Conservation (phyloP, 2,888 invertebrate genomes). For the Eupithecia exiguata region DNA sequence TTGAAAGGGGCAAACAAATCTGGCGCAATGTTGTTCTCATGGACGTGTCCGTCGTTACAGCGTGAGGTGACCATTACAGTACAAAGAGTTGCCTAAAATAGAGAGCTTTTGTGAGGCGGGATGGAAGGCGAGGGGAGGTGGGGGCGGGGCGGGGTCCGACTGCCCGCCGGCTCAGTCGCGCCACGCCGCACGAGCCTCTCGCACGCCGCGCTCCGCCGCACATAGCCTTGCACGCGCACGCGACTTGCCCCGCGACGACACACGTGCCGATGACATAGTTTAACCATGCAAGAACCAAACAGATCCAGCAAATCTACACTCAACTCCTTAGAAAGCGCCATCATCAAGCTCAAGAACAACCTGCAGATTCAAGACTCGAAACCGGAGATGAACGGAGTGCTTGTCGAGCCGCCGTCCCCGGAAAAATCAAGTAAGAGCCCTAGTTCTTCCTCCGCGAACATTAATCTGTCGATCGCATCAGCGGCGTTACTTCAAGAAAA, state of each 20-base stretch:
- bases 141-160: conserved; percentile 79
- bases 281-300: conserved; percentile 81
- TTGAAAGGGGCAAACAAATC: conserved; percentile 80
- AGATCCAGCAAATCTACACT: conserved; percentile 76
- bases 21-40: conserved; percentile 81
- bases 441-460: conserved; percentile 69
- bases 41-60: conserved; percentile 83
- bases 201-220: conserved; percentile 72
- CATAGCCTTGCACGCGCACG: conserved; percentile 65
- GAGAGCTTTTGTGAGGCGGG: conserved; percentile 83
- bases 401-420: conserved; percentile 69
- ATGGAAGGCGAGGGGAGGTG: conserved; percentile 69
- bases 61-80: conserved; percentile 84
- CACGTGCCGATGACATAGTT: conserved; percentile 67
- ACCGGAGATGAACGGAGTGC: conserved; percentile 72
- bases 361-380: conserved; percentile 80
- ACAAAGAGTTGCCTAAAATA: conserved; percentile 85
- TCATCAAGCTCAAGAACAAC: conserved; percentile 81
- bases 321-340: conserved; percentile 81
- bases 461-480: conserved; percentile 82
- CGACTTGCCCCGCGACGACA: conserved; percentile 65
- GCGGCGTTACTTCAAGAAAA: conserved; percentile 86
- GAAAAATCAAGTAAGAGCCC: conserved; percentile 76
- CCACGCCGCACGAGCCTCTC: conserved; percentile 77
- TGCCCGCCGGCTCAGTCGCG: conserved; percentile 81